Base-by-base conservation (phyloP, 2,113 vertebrate species). In the Myocastor coypus region DNA sequence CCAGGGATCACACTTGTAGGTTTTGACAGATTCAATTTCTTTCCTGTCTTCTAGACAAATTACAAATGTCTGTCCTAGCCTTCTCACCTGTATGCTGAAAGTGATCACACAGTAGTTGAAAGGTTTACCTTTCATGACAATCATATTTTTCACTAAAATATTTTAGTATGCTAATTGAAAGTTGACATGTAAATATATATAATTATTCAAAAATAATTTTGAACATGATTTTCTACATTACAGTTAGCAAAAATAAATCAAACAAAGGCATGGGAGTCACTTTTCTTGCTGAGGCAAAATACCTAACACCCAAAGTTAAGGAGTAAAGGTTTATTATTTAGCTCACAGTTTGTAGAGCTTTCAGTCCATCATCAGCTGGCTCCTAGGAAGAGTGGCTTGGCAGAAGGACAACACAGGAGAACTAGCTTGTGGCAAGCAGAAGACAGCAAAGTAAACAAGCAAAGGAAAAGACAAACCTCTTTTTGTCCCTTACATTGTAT, bases 41-140 rank as follows among this genome's bases (percentile, higher is more conserved):
- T 94, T 64, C 61, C 32, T 86, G 55, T 40, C 46, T 66, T 88
- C 37, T 85, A 71, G 30, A 78, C 5, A 93, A 96, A n/a, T 52
- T 83, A 57, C 4, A 93, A 93, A 91, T 91, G 11, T 92, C 88
- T 94, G 78, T 81, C 78, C 88, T 91, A 90, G 32, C 7, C 91
- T 82, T 95, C 57, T 88, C 52, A 61, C 11, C 5, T 68, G 2
- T n/a, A 52, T 24, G 28, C 19, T 82, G 32, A 91, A 93, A 85
- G 57, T 59, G 66, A 85, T 32, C 16, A 40, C 28, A 64, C 4
- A 94, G 16, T 2, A 91, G 42, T 34, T 88, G 59, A 73, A 73
- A 64, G 82, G 81, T 19, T 91, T 52, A 68, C 3, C 11, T 88
- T 80, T 63, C 7, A 57, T 63, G n/a, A 63, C 3, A 50, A 89